Evolutionary conservation across 2,888 invertebrate genomes (phyloP).

Genomic region (Heliconius aoede): DNA sequence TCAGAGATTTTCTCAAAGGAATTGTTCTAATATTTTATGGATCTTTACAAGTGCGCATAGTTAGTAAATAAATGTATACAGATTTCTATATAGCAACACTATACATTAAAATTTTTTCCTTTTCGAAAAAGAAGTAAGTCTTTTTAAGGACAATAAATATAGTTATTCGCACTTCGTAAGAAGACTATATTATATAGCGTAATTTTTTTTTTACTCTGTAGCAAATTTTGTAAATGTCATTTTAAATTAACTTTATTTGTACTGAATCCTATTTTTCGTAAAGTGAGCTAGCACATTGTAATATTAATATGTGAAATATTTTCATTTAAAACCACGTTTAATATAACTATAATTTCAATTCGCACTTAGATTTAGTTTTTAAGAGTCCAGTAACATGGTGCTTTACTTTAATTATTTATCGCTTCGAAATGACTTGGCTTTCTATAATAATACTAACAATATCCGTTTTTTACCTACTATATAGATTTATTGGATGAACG

Average conservation of each 20-base stretch:
- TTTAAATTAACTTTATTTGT: neutral
- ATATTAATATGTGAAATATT: neutral
- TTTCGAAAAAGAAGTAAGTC: neutral
- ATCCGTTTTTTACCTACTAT: conserved; percentile 4
- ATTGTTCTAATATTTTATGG: conserved; percentile 14
- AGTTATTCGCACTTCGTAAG: neutral
- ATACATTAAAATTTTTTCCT: neutral
- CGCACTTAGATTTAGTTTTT: conserved; percentile 23
- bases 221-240: neutral
- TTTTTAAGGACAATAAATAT: neutral
- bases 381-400: conserved; percentile 38
- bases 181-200: no score
- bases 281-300: neutral
- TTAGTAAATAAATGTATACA: conserved; percentile 1
- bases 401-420: conserved; percentile 32
- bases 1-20: conserved; percentile 31
- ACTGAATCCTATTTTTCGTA: neutral
- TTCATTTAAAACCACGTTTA: neutral
- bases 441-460: conserved; percentile 32
- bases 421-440: conserved; percentile 31
- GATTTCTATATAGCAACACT: conserved; percentile 2
- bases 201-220: neutral
- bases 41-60: conserved; percentile 18
- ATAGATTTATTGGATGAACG: conserved; percentile 8
- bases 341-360: neutral